A percentile compares a stretch with the other conserved stretches of the same genome.
Evolutionary conservation across 2,797 vertebrate genomes (phyloP).

Genomic region (Triplophysa yarkandensis): DNA sequence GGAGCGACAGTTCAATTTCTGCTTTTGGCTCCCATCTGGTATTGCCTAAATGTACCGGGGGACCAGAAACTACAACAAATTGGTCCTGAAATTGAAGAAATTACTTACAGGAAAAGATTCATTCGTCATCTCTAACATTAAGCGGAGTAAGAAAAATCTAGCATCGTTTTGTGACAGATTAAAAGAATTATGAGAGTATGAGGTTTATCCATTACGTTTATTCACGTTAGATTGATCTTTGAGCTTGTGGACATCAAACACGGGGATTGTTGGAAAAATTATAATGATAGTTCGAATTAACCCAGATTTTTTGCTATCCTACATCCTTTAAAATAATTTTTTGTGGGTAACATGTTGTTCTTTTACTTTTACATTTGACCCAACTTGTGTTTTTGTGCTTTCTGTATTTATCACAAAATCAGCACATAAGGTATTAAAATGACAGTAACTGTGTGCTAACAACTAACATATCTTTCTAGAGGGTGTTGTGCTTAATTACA

Average conservation of each 20-base stretch:
- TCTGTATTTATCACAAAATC: too few species aligned
- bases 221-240: background rate
- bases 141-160: constrained; percentile 19
- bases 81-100: constrained; percentile 12
- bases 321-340: too few species aligned
- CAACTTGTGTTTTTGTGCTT: too few species aligned
- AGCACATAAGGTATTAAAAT: too few species aligned
- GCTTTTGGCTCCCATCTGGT: constrained; percentile 29
- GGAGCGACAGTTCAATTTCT: constrained; percentile 30
- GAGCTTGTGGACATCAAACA: too few species aligned
- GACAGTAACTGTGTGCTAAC: too few species aligned
- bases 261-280: too few species aligned
- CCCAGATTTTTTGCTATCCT: too few species aligned
- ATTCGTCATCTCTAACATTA: constrained; percentile 42
- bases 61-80: constrained; percentile 44
- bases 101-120: constrained; percentile 20
- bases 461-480: too few species aligned
- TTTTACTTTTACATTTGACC: too few species aligned
- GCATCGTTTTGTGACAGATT: constrained; percentile 30
- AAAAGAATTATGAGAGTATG: constrained; percentile 45
- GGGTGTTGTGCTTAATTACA: background rate
- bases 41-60: constrained; percentile 11
- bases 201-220: constrained; percentile 10
- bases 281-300: too few species aligned
- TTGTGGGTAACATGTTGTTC: too few species aligned